These are phyloP conservation scores for Sitta europaea DNA, from an alignment of 2,113 vertebrate species.

Conservation along the genomic window DNA sequence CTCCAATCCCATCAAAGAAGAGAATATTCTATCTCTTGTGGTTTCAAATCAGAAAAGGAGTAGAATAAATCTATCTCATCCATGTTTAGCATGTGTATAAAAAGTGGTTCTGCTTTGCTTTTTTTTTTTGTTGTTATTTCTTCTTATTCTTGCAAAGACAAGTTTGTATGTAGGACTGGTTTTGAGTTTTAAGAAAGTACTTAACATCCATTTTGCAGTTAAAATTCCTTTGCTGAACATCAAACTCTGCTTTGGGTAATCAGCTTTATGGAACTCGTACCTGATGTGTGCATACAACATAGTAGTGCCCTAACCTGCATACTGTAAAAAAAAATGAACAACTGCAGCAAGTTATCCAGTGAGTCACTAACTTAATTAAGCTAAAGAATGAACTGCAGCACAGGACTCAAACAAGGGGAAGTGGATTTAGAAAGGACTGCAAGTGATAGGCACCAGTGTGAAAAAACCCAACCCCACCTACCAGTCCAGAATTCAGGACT, in stretches of 20 bases:
- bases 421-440: not conserved
- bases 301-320: not conserved
- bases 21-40: not conserved
- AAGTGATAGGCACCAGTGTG: not conserved
- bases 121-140: not conserved
- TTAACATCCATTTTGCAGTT: not conserved
- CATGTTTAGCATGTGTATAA: not conserved
- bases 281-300: not conserved
- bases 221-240: not conserved
- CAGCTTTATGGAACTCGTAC: not conserved
- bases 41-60: not conserved
- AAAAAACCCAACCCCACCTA: not conserved
- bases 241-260: not conserved
- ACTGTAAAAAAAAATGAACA: not conserved
- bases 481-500: not conserved
- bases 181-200: not conserved
- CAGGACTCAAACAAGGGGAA: not conserved
- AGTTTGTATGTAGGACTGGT: not conserved
- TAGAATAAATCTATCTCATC: not conserved
- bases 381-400: not conserved
- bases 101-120: not conserved
- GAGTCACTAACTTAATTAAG: not conserved
- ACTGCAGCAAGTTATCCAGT: not conserved
- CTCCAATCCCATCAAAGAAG: not conserved
- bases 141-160: not conserved